Evolutionary conservation across 2,888 invertebrate genomes (phyloP).

Genomic region (Exephanes ischioxanthus): DNA sequence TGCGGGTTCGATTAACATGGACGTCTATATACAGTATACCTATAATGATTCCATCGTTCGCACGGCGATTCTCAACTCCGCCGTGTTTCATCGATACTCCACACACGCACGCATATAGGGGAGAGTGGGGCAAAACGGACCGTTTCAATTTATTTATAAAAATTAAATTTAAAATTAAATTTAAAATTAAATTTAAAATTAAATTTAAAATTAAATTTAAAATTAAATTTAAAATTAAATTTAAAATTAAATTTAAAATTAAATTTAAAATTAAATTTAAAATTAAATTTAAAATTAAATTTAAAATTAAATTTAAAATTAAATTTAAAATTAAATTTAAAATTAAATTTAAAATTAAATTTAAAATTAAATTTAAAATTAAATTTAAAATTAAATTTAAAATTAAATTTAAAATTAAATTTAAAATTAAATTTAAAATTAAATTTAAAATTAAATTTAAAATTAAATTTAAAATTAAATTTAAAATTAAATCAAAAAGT

Average conservation of each 20-base stretch:
- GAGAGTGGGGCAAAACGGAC: no score
- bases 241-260: no score
- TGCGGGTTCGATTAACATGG: background rate
- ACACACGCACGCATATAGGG: background rate
- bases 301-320: no score
- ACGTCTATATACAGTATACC: background rate
- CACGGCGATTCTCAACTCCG: background rate
- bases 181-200: no score
- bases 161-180: no score
- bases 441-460: no score
- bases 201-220: background rate
- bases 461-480: background rate
- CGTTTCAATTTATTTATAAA: background rate
- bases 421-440: no score
- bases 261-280: background rate
- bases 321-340: background rate
- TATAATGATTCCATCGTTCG: conserved; percentile 12
- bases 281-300: no score
- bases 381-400: no score
- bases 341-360: background rate
- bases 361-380: no score
- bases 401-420: background rate
- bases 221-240: no score
- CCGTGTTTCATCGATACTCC: background rate
- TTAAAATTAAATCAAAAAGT: no score